These are phyloP conservation scores for Caranx melampygus DNA, from an alignment of 2,113 vertebrate species.

Conservation along the genomic window DNA sequence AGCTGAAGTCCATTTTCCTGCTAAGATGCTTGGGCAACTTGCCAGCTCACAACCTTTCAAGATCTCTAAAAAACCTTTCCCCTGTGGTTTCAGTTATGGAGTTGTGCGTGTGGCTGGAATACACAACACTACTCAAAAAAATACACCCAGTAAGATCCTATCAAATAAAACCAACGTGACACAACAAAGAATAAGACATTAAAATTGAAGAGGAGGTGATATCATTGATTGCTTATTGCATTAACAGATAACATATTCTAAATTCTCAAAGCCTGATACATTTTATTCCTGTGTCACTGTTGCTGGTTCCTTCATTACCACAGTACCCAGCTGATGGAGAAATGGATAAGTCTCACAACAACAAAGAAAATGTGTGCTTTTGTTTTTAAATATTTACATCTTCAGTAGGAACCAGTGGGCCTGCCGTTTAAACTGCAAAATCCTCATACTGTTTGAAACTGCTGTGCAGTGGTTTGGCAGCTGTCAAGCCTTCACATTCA, in stretches of 20 bases:
- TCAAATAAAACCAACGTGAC: neutral
- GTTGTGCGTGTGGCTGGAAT: neutral
- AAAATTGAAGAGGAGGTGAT: neutral
- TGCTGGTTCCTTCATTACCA: neutral
- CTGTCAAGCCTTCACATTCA: neutral
- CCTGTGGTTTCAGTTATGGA: neutral
- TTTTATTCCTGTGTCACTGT: neutral
- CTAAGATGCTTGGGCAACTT: constrained; percentile 7
- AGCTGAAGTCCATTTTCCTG: constrained; percentile 7
- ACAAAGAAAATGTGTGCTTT: neutral
- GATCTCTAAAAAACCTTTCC: neutral
- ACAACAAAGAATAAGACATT: too few relatives aligned
- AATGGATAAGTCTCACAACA: too few relatives aligned
- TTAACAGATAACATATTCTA: neutral
- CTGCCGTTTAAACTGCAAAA: neutral
- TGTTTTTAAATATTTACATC: neutral
- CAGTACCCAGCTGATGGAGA: neutral
- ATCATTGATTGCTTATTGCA: neutral
- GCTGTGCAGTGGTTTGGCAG: neutral
- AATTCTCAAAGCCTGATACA: neutral
- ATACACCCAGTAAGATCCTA: neutral
- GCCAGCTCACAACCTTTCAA: constrained; percentile 3
- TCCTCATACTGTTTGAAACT: neutral
- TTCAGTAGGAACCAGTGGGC: neutral
- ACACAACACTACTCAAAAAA: neutral